A percentile compares a stretch with the other conserved stretches of the same genome.
Evolutionary conservation across 2,113 vertebrate species (phyloP).

Genomic region (Bubo blakistoni): DNA sequence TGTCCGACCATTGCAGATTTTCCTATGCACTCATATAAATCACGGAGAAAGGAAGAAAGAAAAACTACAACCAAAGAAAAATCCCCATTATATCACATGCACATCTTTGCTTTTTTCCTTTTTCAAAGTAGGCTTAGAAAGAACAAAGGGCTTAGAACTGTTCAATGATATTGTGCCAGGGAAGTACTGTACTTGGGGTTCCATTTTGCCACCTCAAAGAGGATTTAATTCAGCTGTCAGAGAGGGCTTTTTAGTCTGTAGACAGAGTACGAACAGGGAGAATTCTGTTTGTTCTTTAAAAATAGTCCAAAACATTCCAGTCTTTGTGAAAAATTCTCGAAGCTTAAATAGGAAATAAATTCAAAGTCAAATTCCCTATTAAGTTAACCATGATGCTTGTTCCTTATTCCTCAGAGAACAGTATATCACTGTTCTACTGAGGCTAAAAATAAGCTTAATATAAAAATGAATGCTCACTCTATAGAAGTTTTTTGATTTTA

Average conservation of each 20-base stretch:
- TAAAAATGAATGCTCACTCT: constrained; percentile 56
- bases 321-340: constrained; percentile 73
- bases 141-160: constrained; percentile 71
- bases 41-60: background rate
- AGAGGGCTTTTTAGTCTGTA: constrained; percentile 70
- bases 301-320: constrained; percentile 72
- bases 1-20: constrained; percentile 56
- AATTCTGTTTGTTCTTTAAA: constrained; percentile 79
- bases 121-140: constrained; percentile 72
- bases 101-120: constrained; percentile 65
- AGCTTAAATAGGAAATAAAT: constrained; percentile 74
- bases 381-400: constrained; percentile 68
- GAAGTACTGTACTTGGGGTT: constrained; percentile 71
- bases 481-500: constrained; percentile 56
- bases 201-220: constrained; percentile 75
- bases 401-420: constrained; percentile 73
- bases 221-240: constrained; percentile 71
- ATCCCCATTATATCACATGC: constrained; percentile 67
- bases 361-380: constrained; percentile 77
- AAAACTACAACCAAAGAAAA: constrained; percentile 41
- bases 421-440: constrained; percentile 58
- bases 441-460: constrained; percentile 69
- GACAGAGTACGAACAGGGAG: constrained; percentile 57
- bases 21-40: constrained; percentile 54
- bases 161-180: constrained; percentile 68